Percentiles rank a stretch among this genome's conserved stretches.
Evolutionary conservation across 2,888 invertebrate species (phyloP).

Genomic region (Aspidiotus destructor): DNA sequence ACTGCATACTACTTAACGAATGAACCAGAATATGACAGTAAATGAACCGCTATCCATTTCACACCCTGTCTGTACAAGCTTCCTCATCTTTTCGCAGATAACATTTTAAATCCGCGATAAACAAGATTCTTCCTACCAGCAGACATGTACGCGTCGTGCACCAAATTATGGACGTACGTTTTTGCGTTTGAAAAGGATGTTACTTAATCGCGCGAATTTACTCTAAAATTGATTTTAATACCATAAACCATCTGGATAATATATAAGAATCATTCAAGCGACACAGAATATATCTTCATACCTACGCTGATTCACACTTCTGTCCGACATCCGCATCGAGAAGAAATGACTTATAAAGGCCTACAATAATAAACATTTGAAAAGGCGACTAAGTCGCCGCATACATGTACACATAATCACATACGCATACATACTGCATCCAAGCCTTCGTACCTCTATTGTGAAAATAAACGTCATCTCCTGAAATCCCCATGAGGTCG

Average conservation of each 20-base stretch:
- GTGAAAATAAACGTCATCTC: conserved; percentile 27
- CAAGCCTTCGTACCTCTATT: conserved; percentile 21
- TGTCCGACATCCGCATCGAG: conserved; percentile 16
- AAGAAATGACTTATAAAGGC: conserved; percentile 20
- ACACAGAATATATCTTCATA: background rate
- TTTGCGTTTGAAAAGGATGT: too few species aligned
- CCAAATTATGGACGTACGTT: too few species aligned
- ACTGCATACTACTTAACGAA: too few species aligned
- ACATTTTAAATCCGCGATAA: too few species aligned
- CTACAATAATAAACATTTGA: conserved; percentile 25
- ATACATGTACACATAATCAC: background rate
- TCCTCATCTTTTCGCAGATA: too few species aligned
- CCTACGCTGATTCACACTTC: conserved; percentile 12
- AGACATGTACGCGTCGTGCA: too few species aligned
- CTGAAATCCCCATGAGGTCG: conserved; percentile 26
- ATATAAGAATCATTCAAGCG: background rate
- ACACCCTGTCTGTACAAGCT: too few species aligned
- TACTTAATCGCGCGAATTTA: too few species aligned
- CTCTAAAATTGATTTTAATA: background rate
- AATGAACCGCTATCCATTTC: too few species aligned
- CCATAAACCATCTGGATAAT: background rate
- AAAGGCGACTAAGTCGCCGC: conserved; percentile 1
- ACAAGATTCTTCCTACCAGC: too few species aligned
- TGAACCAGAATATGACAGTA: too few species aligned
- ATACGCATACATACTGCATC: background rate